These are phyloP conservation scores for Callipepla squamata DNA, from an alignment of 2,113 vertebrate species.

Conservation along the genomic window DNA sequence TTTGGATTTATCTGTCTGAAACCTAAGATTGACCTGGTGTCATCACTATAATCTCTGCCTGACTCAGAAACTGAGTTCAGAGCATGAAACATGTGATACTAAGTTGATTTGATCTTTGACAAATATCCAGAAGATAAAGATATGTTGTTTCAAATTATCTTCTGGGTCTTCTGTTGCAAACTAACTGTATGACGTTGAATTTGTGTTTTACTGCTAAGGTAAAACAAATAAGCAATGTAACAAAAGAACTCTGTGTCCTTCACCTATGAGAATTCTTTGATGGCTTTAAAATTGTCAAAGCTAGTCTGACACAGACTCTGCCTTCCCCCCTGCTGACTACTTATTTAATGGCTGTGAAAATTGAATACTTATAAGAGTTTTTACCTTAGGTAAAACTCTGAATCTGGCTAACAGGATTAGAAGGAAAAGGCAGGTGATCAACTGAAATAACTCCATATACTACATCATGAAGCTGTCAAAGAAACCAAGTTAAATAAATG, in stretches of 20 bases:
- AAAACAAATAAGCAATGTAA: neutral
- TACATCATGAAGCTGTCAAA: neutral
- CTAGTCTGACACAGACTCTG: neutral
- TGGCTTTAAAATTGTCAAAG: neutral
- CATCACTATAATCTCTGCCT: neutral
- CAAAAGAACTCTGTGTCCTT: neutral
- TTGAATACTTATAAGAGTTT: neutral
- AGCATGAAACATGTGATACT: neutral
- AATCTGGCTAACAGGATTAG: neutral
- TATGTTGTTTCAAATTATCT: neutral
- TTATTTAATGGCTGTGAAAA: neutral
- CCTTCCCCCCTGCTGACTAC: neutral
- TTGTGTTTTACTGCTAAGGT: neutral
- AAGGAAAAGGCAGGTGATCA: neutral
- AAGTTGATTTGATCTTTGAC: neutral
- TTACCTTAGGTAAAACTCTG: neutral
- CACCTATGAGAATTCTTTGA: neutral
- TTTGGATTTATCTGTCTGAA: neutral
- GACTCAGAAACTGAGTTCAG: neutral
- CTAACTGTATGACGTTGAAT: neutral
- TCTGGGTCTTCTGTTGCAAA: neutral
- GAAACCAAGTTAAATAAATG: neutral
- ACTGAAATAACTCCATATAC: neutral
- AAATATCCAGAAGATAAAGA: neutral
- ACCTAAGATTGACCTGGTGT: neutral